Percentiles rank a stretch among this genome's conserved stretches.
phyloP scores from a whole-genome alignment of 2,888 invertebrate species.

The Petrolisthes manimaculis region DNA sequence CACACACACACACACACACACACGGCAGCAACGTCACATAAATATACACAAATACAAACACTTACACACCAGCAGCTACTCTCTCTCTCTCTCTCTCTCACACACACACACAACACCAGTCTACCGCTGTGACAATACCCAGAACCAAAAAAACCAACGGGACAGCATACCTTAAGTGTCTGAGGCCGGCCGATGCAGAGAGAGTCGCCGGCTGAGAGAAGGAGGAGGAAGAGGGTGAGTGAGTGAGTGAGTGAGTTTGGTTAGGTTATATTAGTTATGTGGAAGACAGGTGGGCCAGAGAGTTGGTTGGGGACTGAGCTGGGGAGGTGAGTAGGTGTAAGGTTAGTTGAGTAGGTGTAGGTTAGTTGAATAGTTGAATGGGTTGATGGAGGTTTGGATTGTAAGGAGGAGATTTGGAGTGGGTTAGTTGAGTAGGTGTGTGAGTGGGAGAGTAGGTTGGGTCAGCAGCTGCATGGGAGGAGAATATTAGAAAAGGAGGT shows the following conservation, averaged over 20 bases:
- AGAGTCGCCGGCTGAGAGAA: not conserved
- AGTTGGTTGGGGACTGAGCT: not conserved
- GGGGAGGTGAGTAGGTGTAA: not conserved
- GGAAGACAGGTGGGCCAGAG: not conserved
- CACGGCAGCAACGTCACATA: too few species aligned
- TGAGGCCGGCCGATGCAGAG: not conserved
- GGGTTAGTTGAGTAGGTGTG: too few species aligned
- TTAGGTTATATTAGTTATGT: not conserved
- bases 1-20: conserved; percentile 1
- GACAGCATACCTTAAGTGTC: not conserved
- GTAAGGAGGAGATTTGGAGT: too few species aligned
- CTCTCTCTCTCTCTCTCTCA: too few species aligned
- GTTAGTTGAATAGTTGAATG: not conserved
- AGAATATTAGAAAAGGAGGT: too few species aligned
- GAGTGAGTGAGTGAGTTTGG: not conserved
- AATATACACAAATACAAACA: not conserved
- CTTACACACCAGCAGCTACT: too few species aligned
- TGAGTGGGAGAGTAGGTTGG: too few species aligned
- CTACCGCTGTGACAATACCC: not conserved
- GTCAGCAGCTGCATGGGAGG: too few species aligned
- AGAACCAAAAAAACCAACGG: not conserved
- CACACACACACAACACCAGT: not conserved
- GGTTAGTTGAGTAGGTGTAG: not conserved
- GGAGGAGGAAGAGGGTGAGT: not conserved
- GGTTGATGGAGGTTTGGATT: not conserved